Conservation (phyloP, 2,797 vertebrate species). For the Sebastes diaconus region DNA sequence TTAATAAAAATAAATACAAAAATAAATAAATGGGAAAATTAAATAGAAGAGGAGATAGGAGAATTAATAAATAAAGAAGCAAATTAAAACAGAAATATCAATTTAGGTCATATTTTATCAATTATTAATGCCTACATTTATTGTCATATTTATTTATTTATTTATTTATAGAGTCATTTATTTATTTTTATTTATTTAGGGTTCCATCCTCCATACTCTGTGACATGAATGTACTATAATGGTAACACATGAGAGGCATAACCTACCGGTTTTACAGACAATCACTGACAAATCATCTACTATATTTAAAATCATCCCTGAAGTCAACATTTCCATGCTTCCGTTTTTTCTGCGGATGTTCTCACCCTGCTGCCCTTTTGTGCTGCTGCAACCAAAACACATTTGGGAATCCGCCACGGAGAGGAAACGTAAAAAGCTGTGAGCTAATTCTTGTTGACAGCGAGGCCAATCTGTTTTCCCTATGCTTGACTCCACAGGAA, state of each 20-base stretch:
- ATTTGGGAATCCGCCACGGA: conserved; percentile 26
- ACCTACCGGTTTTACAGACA: not conserved
- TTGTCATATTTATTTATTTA: not conserved
- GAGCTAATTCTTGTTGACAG: conserved; percentile 49
- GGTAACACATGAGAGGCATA: not conserved
- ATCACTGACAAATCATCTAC: not conserved
- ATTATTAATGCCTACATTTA: too few relatives aligned
- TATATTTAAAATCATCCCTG: not conserved
- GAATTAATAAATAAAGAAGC: too few relatives aligned
- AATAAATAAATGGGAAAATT: too few relatives aligned
- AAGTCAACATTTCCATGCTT: not conserved
- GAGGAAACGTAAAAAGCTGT: conserved; percentile 30
- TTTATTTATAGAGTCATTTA: too few relatives aligned
- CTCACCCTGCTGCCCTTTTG: conserved; percentile 8
- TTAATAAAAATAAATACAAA: too few relatives aligned
- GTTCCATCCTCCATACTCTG: not conserved
- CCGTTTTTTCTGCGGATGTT: not conserved
- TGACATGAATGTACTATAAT: not conserved
- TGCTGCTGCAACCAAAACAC: not conserved
- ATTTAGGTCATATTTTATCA: too few relatives aligned
- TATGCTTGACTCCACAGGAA: conserved; percentile 82
- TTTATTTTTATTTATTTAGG: too few relatives aligned
- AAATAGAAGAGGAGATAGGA: too few relatives aligned
- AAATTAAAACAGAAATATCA: too few relatives aligned
- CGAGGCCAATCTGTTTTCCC: conserved; percentile 39